A percentile compares a stretch with the other conserved stretches of the same genome.
phyloP scores from a whole-genome alignment of 2,113 vertebrate species.

The Colaptes auratus region DNA sequence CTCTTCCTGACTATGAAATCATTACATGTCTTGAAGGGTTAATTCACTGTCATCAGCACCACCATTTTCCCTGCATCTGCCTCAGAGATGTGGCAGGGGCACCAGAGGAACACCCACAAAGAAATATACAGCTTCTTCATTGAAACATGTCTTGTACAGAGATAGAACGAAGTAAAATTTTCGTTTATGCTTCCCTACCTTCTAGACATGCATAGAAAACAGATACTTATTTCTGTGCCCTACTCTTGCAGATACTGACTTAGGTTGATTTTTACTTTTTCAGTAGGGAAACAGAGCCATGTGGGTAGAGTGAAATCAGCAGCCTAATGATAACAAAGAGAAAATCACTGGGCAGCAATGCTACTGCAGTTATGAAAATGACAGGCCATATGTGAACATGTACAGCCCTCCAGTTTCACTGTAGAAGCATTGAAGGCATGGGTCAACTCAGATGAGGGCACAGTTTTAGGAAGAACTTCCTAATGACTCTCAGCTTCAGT shows the following conservation, averaged over 20 bases:
- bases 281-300: background rate
- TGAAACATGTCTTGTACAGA: background rate
- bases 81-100: background rate
- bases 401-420: background rate
- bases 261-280: background rate
- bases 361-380: background rate
- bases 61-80: slow-evolving; percentile 73
- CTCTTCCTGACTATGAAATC: slow-evolving; percentile 86
- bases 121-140: background rate
- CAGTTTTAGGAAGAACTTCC: background rate
- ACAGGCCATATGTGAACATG: background rate
- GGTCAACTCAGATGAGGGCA: background rate
- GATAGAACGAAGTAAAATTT: background rate
- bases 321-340: background rate
- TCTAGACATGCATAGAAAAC: background rate
- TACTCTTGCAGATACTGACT: background rate
- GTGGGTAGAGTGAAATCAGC: background rate
- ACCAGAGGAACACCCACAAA: background rate
- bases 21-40: slow-evolving; percentile 82
- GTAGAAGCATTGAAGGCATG: background rate
- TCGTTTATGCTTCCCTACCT: background rate
- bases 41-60: slow-evolving; percentile 78
- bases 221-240: background rate
- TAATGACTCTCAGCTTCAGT: background rate
- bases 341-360: background rate